Percentiles rank a stretch among this genome's conserved stretches.
Evolutionary conservation across 92 coral and sea anemone genomes (phyloP).

Genomic region (Virgularia gustaviana): DNA sequence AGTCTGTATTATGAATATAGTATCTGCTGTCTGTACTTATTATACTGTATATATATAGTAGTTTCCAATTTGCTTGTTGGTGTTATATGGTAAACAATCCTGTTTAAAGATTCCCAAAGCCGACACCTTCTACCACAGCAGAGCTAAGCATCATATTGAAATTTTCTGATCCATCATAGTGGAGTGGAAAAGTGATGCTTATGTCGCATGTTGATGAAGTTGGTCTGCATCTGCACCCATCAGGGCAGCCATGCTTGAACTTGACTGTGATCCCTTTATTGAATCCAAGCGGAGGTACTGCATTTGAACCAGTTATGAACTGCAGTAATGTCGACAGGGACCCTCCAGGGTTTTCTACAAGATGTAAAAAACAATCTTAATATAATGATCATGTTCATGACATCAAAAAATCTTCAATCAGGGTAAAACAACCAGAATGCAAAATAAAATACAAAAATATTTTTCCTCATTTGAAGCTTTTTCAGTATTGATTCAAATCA

Average conservation of each 20-base stretch:
- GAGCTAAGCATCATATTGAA: background rate
- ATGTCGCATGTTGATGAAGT: constrained; percentile 4
- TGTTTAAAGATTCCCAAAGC: too few species aligned
- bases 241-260: constrained; percentile 29
- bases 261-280: constrained; percentile 23
- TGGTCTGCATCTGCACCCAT: constrained; percentile 26
- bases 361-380: background rate
- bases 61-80: too few species aligned
- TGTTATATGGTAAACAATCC: too few species aligned
- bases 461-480: background rate
- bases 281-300: constrained; percentile 24
- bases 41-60: too few species aligned
- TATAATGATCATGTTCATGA: background rate
- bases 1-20: too few species aligned
- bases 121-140: constrained; percentile 22
- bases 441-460: too few species aligned
- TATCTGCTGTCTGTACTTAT: too few species aligned
- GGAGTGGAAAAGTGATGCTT: constrained; percentile 14
- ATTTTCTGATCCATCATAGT: constrained; percentile 9
- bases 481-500: background rate
- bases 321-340: constrained; percentile 13
- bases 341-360: constrained; percentile 9
- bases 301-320: constrained; percentile 30
- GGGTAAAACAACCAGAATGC: background rate
- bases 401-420: background rate